Evolutionary conservation across 2,797 vertebrate genomes (phyloP).

Genomic region (Aldrovandia affinis): DNA sequence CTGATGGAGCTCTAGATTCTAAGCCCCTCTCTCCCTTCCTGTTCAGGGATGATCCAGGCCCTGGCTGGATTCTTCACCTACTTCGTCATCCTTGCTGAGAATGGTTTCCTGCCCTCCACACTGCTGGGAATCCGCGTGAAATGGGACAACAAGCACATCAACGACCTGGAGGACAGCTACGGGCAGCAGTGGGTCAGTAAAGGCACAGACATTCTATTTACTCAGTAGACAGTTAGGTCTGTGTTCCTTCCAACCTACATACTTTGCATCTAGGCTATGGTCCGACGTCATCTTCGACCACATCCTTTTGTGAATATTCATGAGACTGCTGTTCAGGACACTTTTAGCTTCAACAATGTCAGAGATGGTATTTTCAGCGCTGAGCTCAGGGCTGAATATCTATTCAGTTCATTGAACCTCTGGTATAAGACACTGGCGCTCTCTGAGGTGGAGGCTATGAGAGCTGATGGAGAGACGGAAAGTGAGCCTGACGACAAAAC

Average conservation of each 20-base stretch:
- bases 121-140: conserved; percentile 76
- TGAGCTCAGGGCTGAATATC: too few species aligned
- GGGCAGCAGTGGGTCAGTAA: conserved; percentile 86
- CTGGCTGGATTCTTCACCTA: conserved; percentile 86
- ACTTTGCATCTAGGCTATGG: background rate
- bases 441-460: background rate
- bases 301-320: background rate
- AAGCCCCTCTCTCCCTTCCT: background rate
- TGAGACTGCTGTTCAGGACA: background rate
- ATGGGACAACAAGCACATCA: conserved; percentile 82
- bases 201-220: background rate
- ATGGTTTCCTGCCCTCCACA: conserved; percentile 78
- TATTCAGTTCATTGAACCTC: too few species aligned
- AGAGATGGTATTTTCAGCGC: background rate
- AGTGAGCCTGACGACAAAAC: background rate
- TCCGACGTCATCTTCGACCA: background rate
- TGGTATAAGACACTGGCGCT: background rate
- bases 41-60: conserved; percentile 85
- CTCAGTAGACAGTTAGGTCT: background rate
- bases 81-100: conserved; percentile 86
- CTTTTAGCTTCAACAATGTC: background rate
- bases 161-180: conserved; percentile 85
- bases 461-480: background rate
- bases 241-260: background rate
- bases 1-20: background rate